Base-by-base conservation (phyloP, 2,888 invertebrate species). In the Loripinus fragilis region DNA sequence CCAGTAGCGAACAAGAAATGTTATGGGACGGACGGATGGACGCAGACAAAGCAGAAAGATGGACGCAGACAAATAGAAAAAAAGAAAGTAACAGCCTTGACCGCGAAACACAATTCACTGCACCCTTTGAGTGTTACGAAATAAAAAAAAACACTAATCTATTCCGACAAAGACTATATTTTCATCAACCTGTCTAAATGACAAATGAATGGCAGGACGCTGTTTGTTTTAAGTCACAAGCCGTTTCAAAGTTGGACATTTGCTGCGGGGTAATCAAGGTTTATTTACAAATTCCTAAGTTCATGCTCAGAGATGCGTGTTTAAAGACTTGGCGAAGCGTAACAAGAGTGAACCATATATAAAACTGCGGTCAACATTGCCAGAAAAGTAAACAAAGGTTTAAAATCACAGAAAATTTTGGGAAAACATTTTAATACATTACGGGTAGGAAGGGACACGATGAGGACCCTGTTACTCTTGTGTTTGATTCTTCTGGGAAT, bases 181-280 rank as follows among this genome's bases (percentile, higher is more conserved):
- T 17, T 45, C 3, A 45, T 17, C 45, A 45, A 45, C 17, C 45
- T 45, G 45, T 45, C 45, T 45, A 45, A 45, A 45, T 45, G 45
- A 45, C 17, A 45, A 12, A 45, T 45, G 45, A 3, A 12, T 45
- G 20, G 15, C 3, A 45, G 20, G 15, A 20, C 38, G 5, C 7
- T 20, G 20, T 45, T 45, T 45, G 45, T 45, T 45, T 45, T 20
- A 45, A 45, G 45, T 45, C 45, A 20, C 45, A 12, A 12, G 17
- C 45, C 3, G 5, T 45, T 45, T 45, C 20, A 45, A 12, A 15
- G 15, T 5, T 45, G 17, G 45, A 45, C 45, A 45, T 45, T 45
- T 45, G 45, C 45, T 45, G 45, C 45, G 45, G 28, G 52, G 52
- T 28, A 52, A 52, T 52, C 52, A 52, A 52, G 25, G 52, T 52